Evolutionary conservation across 2,113 vertebrate genomes (phyloP).

Genomic region (Todiramphus chloris): DNA sequence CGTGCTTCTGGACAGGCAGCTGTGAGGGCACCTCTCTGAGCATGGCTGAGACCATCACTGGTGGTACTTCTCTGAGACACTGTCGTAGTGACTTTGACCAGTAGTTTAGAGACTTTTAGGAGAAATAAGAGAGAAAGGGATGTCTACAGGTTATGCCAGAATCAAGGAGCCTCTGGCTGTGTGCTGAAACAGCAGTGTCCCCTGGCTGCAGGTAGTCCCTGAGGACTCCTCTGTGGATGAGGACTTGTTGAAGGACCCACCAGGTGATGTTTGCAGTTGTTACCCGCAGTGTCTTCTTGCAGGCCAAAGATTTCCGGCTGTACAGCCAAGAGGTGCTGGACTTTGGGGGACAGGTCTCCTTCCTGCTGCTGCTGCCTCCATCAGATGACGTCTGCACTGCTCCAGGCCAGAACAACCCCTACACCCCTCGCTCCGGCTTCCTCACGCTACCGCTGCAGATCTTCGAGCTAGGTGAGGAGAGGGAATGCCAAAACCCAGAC

Average conservation of each 20-base stretch:
- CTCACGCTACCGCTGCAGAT: conserved; percentile 89
- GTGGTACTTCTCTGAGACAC: not conserved
- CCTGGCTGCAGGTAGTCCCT: not conserved
- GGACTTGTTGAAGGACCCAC: not conserved
- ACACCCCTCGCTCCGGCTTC: conserved; percentile 84
- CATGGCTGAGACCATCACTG: not conserved
- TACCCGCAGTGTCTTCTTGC: not conserved
- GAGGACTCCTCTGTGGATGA: not conserved
- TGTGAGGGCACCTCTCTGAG: not conserved
- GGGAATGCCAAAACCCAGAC: not conserved
- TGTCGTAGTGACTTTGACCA: not conserved
- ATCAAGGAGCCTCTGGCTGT: not conserved
- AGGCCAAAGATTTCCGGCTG: conserved; percentile 90
- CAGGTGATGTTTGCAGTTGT: not conserved
- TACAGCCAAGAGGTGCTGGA: conserved; percentile 91
- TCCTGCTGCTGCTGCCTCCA: conserved; percentile 87
- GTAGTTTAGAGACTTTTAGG: not conserved
- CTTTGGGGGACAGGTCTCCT: conserved; percentile 86
- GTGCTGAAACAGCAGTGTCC: not conserved
- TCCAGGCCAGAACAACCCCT: conserved; percentile 88
- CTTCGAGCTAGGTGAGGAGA: conserved; percentile 87
- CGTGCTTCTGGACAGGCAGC: not conserved
- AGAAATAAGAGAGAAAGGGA: not conserved
- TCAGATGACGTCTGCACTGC: conserved; percentile 89
- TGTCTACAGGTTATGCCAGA: not conserved